Evolutionary conservation across 2,797 vertebrate genomes (phyloP), one percentile per base, ranked within the genome.

Genomic region (Eulemur coronatus): DNA sequence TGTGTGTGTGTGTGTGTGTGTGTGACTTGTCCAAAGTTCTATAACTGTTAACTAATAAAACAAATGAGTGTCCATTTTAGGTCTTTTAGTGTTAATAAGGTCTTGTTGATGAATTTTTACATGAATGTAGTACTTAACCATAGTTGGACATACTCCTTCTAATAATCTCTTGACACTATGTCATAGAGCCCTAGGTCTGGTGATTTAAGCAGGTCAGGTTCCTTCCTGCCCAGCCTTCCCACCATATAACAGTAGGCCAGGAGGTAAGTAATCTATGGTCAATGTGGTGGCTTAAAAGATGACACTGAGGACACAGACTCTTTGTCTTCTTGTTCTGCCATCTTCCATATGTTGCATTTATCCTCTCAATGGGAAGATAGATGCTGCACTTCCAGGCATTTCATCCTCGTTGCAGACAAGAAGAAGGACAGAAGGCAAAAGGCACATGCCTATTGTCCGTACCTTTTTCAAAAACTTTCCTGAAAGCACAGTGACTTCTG

Each of bases 401-500:
- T 22, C 43, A 22, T 92, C 72, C 63, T 82, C 50, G n/a, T 69
- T 70, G 22, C 67, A 63, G 43, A 78, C 48, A 79, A 57, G 50
- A 75, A 85, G 63, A 14, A 24, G 14, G 28, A 2, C 41, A 57
- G 38, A 85, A 81, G 76, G 72, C 65, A 84, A n/a, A 92, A 73
- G 75, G 4, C n/a, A 69, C 18, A 15, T 75, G 13, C 30, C 76
- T 17, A 1, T 52, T 65, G 78, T 75, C 59, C 4, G 7, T 46
- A 38, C 35, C 14, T 43, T 89, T 89, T 35, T 33, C 48, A 70
- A 30, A 70, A 88, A 17, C 69, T 69, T 92, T 85, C 46, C 89
- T 91, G 59, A 81, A 94, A 91, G 35, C 69, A 67, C 35, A 61
- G 33, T 63, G 70, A 84, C 69, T 95, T 89, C 35, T 89, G 33